Evolutionary conservation across 2,888 invertebrate genomes (phyloP), one percentile per base, ranked within the genome.

Genomic region (Gisinianus flammeolus): DNA sequence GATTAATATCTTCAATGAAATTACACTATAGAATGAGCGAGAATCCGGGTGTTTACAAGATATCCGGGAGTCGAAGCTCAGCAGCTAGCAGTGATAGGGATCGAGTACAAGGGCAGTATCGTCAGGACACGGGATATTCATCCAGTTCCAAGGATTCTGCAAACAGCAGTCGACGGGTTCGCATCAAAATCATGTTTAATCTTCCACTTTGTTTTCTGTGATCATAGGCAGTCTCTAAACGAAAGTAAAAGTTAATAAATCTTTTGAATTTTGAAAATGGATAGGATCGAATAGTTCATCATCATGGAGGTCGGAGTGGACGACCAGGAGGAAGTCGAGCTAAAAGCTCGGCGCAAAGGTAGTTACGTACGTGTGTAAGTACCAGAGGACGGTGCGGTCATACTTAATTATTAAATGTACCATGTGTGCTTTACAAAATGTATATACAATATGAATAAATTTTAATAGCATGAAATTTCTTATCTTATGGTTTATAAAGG

Each of bases 111-210:
- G 81, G 76, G 26, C 78, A 80, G 33, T 79, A 79, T 56, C 86
- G 89, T 12, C 92, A 91, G 86, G 92, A 92, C 85, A 91, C 91
- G 0, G 92, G 91, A 16, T 92, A 92, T 84, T 92, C 91, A 0
- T 92, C 92, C 0, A 91, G 90, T 73, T 86, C 86, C 8, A 91
- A 83, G 72, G 82, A 84, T 72, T 84, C 84, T 69, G 82, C 81
- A 67, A 83, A 82, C 73, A 81, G 84, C 79, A 80, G 85, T 28
- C 54, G 77, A 77, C 62, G 79, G 68, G 77, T 78, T 70, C n/a
- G n/a, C n/a, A n/a, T n/a, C n/a, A n/a, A n/a, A n/a, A n/a, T n/a
- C n/a, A n/a, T n/a, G n/a, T n/a, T n/a, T n/a, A n/a, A n/a, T n/a
- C n/a, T n/a, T n/a, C n/a, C n/a, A n/a, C n/a, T n/a, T n/a, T n/a